These are phyloP conservation scores for Parapristionchus giblindavisi DNA, from an alignment of 2,888 invertebrate species.

Conservation along the genomic window DNA sequence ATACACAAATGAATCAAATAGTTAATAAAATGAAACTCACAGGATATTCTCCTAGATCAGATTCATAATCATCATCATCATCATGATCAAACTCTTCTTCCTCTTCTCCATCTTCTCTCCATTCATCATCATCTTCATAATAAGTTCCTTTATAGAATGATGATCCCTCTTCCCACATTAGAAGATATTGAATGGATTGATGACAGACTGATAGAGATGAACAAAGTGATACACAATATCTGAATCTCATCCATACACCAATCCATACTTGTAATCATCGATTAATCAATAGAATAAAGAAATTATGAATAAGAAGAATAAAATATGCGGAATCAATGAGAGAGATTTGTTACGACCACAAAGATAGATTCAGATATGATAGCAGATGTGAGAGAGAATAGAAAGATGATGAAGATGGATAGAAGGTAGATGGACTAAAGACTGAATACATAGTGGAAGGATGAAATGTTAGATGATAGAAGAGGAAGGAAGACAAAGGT, in stretches of 20 bases:
- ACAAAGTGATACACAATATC: no score
- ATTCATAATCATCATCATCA: constrained; percentile 23
- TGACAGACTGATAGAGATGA: background rate
- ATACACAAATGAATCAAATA: no score
- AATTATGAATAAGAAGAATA: no score
- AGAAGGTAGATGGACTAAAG: background rate
- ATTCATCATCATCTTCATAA: constrained; percentile 10
- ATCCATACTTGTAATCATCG: no score
- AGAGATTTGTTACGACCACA: no score
- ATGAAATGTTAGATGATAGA: constrained; percentile 19
- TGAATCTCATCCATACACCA: no score
- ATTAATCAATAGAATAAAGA: background rate
- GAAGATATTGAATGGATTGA: background rate
- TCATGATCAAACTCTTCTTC: background rate
- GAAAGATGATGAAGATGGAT: background rate
- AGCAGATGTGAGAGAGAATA: background rate
- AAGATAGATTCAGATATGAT: no score
- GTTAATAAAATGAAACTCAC: background rate
- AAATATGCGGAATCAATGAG: no score
- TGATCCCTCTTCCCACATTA: no score
- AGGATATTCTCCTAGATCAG: constrained; percentile 28
- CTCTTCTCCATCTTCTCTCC: constrained; percentile 13
- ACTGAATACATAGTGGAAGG: background rate
- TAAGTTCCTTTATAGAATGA: background rate
- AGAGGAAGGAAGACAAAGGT: background rate